Evolutionary conservation across 1,140 invertebrate genomes (phyloP).

Genomic region (Trichomalopsis sarcophagae): DNA sequence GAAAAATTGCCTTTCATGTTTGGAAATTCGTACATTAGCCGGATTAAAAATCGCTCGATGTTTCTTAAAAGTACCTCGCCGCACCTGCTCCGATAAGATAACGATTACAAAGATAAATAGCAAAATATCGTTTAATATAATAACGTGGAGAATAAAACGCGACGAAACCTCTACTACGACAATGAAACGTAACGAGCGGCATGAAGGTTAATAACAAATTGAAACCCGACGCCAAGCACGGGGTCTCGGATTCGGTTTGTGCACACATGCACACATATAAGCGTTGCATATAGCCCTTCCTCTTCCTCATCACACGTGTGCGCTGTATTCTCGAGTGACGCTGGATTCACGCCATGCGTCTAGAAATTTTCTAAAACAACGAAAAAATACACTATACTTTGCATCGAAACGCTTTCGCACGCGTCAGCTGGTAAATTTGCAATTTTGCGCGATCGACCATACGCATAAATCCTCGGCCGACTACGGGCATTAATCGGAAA

Average conservation of each 20-base stretch:
- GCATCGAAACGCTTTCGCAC: no score
- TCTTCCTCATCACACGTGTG: not conserved
- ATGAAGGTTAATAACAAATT: slow-evolving; percentile 48
- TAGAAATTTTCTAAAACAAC: not conserved
- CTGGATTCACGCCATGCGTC: not conserved
- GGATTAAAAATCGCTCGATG: not conserved
- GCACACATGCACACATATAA: not conserved
- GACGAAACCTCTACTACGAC: not conserved
- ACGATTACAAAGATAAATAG: no score
- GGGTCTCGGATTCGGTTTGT: slow-evolving; percentile 10
- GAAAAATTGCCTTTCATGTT: not conserved
- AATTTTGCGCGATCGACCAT: not conserved
- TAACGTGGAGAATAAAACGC: not conserved
- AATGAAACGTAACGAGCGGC: slow-evolving; percentile 13
- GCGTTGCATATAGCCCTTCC: not conserved
- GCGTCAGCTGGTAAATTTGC: not conserved
- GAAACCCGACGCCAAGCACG: slow-evolving; percentile 33
- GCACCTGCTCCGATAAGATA: not conserved
- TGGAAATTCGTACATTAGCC: no score
- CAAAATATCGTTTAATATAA: not conserved
- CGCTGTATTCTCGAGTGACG: not conserved
- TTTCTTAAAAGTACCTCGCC: no score
- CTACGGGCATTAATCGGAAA: not conserved
- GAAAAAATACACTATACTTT: not conserved
- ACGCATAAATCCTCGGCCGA: not conserved